Percentiles rank a stretch among this genome's conserved stretches.
Conservation (phyloP, 2,113 vertebrate genomes). For the Haemorhous mexicanus region DNA sequence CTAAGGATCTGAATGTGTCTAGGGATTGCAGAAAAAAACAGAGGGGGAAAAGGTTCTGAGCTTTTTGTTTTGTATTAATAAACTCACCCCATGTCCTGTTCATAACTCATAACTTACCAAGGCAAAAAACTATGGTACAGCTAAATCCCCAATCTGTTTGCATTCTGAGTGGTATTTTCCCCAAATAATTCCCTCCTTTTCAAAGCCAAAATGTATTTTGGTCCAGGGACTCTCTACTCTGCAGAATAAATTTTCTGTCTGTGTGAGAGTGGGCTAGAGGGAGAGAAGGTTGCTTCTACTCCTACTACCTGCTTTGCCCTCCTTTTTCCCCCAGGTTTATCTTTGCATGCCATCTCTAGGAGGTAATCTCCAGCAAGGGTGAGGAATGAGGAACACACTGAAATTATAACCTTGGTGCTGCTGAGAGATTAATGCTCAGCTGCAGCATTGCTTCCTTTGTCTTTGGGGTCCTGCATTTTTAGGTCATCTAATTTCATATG, state of each 20-base stretch:
- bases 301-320: background rate
- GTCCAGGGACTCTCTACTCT: background rate
- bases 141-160: background rate
- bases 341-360: background rate
- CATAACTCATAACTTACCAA: background rate
- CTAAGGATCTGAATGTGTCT: background rate
- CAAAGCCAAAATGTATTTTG: background rate
- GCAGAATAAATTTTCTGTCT: background rate
- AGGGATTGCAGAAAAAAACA: background rate
- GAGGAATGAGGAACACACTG: background rate
- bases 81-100: background rate
- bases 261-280: background rate
- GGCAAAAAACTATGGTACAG: background rate
- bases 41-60: background rate
- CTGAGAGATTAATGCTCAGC: background rate
- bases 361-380: background rate
- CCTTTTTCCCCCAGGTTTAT: background rate
- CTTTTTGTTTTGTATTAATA: background rate
- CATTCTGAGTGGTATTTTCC: background rate
- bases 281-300: background rate
- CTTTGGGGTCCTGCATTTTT: background rate
- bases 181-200: background rate
- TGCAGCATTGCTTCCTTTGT: background rate
- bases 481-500: background rate
- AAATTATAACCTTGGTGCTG: background rate